phyloP scores from a whole-genome alignment of 2,888 invertebrate species.

The Apamea anceps region DNA sequence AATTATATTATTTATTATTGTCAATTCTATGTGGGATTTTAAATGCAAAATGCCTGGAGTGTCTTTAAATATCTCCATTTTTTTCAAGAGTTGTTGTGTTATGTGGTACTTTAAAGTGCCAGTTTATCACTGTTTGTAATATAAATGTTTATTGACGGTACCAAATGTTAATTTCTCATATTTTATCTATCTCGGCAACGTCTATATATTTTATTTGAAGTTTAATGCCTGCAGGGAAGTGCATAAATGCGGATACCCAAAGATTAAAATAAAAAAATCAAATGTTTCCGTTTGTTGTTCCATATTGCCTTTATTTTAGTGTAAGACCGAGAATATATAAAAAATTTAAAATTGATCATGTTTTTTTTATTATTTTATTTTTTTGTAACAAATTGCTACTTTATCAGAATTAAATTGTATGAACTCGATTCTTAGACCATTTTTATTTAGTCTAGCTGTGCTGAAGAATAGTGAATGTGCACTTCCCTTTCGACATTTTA shows the following conservation, averaged over 20 bases:
- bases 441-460: conserved; percentile 82
- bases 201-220: conserved; percentile 59
- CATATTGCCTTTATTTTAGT: conserved; percentile 69
- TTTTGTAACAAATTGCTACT: conserved; percentile 73
- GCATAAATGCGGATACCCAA: conserved; percentile 80
- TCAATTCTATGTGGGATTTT: conserved; percentile 50
- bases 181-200: conserved; percentile 56
- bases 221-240: conserved; percentile 84
- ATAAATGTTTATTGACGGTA: conserved; percentile 43
- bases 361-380: conserved; percentile 68
- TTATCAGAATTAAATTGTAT: conserved; percentile 85
- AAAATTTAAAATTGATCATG: conserved; percentile 49
- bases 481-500: conserved; percentile 86
- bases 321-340: conserved; percentile 70
- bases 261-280: conserved; percentile 67
- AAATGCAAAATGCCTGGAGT: conserved; percentile 29
- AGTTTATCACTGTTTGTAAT: conserved; percentile 36
- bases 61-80: conserved; percentile 28
- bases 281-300: conserved; percentile 65
- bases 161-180: conserved; percentile 43
- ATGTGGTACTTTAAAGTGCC: conserved; percentile 47
- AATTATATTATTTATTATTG: conserved; percentile 52
- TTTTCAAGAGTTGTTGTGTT: conserved; percentile 37
- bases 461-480: conserved; percentile 91
- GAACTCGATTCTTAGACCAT: conserved; percentile 76